Conservation (phyloP, 2,888 invertebrate genomes). For the Craniophora ligustri region DNA sequence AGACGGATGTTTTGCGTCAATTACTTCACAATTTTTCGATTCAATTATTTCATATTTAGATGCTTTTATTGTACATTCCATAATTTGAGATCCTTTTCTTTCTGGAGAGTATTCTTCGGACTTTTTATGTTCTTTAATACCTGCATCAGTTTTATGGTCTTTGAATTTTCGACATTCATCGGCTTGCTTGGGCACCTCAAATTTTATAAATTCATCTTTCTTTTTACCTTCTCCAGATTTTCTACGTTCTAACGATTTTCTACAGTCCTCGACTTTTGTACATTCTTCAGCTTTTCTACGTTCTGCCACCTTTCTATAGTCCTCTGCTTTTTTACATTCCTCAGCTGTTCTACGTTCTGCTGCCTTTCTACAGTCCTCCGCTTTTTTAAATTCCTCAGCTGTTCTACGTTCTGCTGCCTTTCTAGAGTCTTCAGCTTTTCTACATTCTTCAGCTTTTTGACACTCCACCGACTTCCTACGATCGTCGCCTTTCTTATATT, state of each 20-base stretch:
- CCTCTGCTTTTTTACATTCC: neutral
- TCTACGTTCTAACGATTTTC: neutral
- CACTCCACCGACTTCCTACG: neutral
- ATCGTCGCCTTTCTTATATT: neutral
- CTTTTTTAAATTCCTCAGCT: neutral
- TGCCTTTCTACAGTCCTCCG: neutral
- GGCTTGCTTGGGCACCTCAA: neutral
- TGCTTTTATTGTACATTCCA: neutral
- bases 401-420: neutral
- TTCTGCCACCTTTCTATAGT: neutral
- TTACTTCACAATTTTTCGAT: too few species aligned
- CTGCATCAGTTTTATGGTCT: too few species aligned
- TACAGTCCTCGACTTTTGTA: neutral
- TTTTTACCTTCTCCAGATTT: neutral
- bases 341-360: neutral
- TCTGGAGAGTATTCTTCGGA: neutral
- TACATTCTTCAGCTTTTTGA: neutral
- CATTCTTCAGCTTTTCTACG: neutral
- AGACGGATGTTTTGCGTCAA: too few species aligned
- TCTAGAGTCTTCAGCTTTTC: neutral
- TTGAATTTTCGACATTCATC: conserved; percentile 1
- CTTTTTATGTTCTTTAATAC: neutral
- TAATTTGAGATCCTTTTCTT: neutral
- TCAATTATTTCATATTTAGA: conserved; percentile 1
- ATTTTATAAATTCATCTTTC: neutral